Evolutionary conservation across 2,888 invertebrate species (phyloP).

Genomic region (Acleris emargana): DNA sequence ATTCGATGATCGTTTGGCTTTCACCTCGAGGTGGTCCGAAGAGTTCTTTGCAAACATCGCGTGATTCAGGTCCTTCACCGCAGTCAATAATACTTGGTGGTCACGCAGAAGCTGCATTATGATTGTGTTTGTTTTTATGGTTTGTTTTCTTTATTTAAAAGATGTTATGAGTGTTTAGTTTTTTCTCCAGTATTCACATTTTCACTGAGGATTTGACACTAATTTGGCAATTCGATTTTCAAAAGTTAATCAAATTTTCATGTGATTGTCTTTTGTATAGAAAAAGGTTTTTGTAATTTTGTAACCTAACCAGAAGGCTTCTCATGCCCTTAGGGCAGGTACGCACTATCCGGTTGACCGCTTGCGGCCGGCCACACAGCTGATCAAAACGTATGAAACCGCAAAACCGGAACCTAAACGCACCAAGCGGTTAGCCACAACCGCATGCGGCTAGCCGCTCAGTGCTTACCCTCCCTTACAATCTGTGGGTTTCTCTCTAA

Average conservation of each 20-base stretch:
- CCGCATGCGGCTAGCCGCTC: no score
- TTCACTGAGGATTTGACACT: slow-evolving; percentile 64
- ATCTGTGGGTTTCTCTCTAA: no score
- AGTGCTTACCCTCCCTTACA: no score
- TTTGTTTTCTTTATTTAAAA: slow-evolving; percentile 27
- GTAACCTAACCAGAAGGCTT: no score
- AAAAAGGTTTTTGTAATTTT: slow-evolving; percentile 1
- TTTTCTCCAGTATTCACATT: slow-evolving; percentile 59
- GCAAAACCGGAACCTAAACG: no score
- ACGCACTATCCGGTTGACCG: no score
- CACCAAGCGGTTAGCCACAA: no score
- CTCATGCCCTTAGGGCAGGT: no score
- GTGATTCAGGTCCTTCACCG: slow-evolving; percentile 51
- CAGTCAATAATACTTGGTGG: slow-evolving; percentile 52
- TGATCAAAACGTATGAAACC: no score
- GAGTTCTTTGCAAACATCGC: slow-evolving; percentile 50
- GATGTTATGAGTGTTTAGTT: slow-evolving; percentile 34
- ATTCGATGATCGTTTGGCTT: slow-evolving; percentile 68
- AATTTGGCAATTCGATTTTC: slow-evolving; percentile 61
- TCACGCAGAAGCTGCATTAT: slow-evolving; percentile 72
- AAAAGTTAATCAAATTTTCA: slow-evolving; percentile 43
- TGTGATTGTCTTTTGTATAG: neutral
- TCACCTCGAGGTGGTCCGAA: slow-evolving; percentile 62
- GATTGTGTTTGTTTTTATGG: slow-evolving; percentile 34
- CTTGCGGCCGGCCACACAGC: no score